Evolutionary conservation across 2,113 vertebrate species (phyloP).

Genomic region (Vireo altiloquus): DNA sequence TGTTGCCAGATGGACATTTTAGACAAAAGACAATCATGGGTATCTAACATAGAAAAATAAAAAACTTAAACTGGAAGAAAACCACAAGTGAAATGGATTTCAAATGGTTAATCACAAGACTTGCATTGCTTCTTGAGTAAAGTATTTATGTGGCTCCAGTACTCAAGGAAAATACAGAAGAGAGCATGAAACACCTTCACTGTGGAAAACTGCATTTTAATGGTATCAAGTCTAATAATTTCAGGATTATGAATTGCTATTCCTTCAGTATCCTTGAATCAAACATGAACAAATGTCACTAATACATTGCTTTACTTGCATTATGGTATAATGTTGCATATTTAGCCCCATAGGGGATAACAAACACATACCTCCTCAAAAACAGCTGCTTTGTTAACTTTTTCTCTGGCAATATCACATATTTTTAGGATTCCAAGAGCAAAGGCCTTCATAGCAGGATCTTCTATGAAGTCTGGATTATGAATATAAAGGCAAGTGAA

Average conservation of each 20-base stretch:
- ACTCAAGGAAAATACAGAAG: background rate
- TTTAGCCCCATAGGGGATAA: background rate
- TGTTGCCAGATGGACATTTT: background rate
- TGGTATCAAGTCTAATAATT: background rate
- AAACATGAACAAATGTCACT: background rate
- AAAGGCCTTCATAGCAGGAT: conserved; percentile 96
- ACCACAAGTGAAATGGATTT: background rate
- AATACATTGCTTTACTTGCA: background rate
- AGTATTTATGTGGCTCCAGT: background rate
- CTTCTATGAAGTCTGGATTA: conserved; percentile 96
- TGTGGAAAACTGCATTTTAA: background rate
- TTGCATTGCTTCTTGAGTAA: background rate
- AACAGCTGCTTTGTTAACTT: conserved; percentile 98
- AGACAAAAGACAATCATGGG: background rate
- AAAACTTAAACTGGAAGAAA: background rate
- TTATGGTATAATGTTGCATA: background rate
- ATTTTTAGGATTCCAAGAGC: conserved; percentile 96
- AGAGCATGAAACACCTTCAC: background rate
- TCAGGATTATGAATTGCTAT: background rate
- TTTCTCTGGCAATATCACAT: conserved; percentile 97
- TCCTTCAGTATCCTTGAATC: accelerated
- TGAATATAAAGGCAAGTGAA: conserved; percentile 99
- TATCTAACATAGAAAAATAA: background rate
- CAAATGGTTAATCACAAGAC: background rate
- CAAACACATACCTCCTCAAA: conserved; percentile 91